Conservation (phyloP, 2,888 invertebrate species). For the Lissonota sp. region DNA sequence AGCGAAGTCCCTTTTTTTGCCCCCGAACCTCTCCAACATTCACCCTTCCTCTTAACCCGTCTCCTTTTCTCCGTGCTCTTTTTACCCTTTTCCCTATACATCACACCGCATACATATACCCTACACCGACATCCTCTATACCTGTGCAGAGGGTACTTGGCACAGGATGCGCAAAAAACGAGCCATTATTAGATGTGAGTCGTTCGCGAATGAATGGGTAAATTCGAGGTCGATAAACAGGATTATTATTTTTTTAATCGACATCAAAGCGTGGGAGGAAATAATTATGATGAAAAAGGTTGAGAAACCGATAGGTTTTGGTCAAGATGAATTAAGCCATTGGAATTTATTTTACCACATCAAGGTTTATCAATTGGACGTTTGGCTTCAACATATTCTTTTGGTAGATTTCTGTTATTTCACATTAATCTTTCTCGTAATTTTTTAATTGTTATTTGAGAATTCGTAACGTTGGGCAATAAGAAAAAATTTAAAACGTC, state of each 20-base stretch:
- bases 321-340: too few species aligned
- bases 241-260: not conserved
- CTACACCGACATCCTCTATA: not conserved
- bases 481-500: not conserved
- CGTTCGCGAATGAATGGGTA: constrained; percentile 38
- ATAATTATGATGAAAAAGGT: not conserved
- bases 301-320: too few species aligned
- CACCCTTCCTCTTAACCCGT: constrained; percentile 25
- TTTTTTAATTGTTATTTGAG: too few species aligned
- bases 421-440: too few species aligned
- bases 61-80: constrained; percentile 34
- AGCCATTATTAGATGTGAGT: constrained; percentile 43
- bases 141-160: not conserved
- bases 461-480: too few species aligned
- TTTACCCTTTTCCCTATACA: constrained; percentile 1
- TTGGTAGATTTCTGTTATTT: too few species aligned
- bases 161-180: constrained; percentile 30
- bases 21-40: constrained; percentile 30
- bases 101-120: not conserved
- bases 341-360: too few species aligned
- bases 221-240: constrained; percentile 11
- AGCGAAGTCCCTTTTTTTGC: constrained; percentile 38
- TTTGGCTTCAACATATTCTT: too few species aligned
- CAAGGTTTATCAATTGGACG: too few species aligned
- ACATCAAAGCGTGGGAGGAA: not conserved